Evolutionary conservation across 2,797 vertebrate species (phyloP).

Genomic region (Pseudochromis fuscus): DNA sequence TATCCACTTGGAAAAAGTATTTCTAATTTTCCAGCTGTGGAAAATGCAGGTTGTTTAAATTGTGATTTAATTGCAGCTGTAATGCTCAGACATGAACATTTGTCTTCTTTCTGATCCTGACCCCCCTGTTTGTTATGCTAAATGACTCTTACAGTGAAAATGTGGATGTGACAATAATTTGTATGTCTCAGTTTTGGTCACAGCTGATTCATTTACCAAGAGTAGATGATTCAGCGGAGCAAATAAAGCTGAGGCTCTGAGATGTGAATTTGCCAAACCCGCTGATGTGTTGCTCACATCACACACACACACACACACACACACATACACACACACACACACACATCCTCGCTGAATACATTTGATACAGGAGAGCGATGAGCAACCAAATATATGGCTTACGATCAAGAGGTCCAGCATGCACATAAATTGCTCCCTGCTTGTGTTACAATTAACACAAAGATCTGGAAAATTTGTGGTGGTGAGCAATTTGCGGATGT

Average conservation of each 20-base stretch:
- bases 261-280: conserved; percentile 42
- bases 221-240: conserved; percentile 40
- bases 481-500: conserved; percentile 33
- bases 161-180: neutral
- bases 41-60: neutral
- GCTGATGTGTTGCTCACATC: conserved; percentile 44
- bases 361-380: conserved; percentile 35
- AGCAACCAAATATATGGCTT: conserved; percentile 44
- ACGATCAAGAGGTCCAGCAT: conserved; percentile 10
- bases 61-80: neutral
- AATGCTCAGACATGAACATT: neutral
- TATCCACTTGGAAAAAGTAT: neutral
- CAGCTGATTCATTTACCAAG: conserved; percentile 49
- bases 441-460: conserved; percentile 25
- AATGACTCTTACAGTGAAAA: conserved; percentile 18
- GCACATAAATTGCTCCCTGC: conserved; percentile 36
- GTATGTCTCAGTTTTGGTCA: conserved; percentile 31
- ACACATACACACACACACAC: conserved; percentile 53
- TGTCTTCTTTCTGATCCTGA: neutral
- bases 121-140: neutral
- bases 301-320: conserved; percentile 42
- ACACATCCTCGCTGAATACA: conserved; percentile 32
- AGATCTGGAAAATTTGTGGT: conserved; percentile 13
- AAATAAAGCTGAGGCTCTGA: conserved; percentile 39
- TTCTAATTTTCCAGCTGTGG: neutral